These are phyloP conservation scores for Ivindomyrus marchei DNA, from an alignment of 2,113 vertebrate species.

Conservation along the genomic window DNA sequence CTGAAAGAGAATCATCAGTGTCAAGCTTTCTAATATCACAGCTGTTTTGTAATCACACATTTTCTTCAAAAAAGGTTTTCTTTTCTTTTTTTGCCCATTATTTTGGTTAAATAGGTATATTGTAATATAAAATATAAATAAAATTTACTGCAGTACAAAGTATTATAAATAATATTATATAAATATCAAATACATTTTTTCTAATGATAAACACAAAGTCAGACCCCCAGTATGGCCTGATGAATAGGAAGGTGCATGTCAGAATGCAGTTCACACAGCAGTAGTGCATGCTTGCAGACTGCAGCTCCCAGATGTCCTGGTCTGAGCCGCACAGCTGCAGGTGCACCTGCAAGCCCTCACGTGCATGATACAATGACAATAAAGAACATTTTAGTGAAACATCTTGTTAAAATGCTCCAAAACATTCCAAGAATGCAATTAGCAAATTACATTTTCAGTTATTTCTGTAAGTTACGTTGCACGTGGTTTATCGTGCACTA, in stretches of 20 bases:
- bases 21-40: not conserved
- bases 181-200: not conserved
- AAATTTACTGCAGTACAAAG: not conserved
- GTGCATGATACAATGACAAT: not conserved
- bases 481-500: not conserved
- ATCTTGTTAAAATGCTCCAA: not conserved
- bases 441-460: not conserved
- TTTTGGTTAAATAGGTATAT: not conserved
- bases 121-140: not conserved
- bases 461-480: not conserved
- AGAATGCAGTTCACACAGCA: not conserved
- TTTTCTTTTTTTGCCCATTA: not conserved
- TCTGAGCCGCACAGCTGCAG: not conserved
- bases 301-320: not conserved
- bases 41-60: not conserved
- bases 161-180: not conserved
- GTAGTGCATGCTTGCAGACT: not conserved
- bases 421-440: not conserved
- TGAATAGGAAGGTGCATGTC: not conserved
- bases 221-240: not conserved
- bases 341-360: not conserved
- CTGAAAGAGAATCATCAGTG: not conserved
- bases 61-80: not conserved
- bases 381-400: not conserved
- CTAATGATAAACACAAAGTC: not conserved